Conservation (phyloP, 1,140 invertebrate genomes). For the Macrostomum lignano region DNA sequence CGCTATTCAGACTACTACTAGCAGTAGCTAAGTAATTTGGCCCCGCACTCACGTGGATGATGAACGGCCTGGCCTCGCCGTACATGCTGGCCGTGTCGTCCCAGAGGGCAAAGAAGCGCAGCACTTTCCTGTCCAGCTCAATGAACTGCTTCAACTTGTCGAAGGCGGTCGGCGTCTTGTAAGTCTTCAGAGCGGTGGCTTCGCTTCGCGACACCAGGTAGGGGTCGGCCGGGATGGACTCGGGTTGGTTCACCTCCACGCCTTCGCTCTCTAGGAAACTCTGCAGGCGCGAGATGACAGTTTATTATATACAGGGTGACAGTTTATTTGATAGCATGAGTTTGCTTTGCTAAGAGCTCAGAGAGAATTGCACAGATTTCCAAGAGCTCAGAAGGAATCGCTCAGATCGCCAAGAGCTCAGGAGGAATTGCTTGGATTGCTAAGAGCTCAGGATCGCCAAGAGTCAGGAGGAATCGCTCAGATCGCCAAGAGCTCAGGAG, state of each 20-base stretch:
- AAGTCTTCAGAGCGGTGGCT: constrained; percentile 16
- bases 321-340: neutral
- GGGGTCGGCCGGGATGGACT: constrained; percentile 40
- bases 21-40: neutral
- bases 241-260: constrained; percentile 40
- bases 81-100: constrained; percentile 40
- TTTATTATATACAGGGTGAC: too few relatives aligned
- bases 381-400: too few relatives aligned
- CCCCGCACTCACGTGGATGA: constrained; percentile 21
- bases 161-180: constrained; percentile 18
- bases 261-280: constrained; percentile 54
- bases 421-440: too few relatives aligned
- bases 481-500: too few relatives aligned
- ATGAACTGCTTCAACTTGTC: constrained; percentile 26
- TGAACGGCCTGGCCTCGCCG: constrained; percentile 33
- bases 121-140: constrained; percentile 27
- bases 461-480: too few relatives aligned
- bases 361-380: too few relatives aligned
- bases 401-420: too few relatives aligned
- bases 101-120: constrained; percentile 46
- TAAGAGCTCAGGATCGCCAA: too few relatives aligned
- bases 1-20: neutral
- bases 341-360: neutral
- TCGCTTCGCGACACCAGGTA: constrained; percentile 31
- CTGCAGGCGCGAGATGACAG: constrained; percentile 40